These are phyloP conservation scores for Biston betularia DNA, from an alignment of 2,888 invertebrate species.

Conservation along the genomic window DNA sequence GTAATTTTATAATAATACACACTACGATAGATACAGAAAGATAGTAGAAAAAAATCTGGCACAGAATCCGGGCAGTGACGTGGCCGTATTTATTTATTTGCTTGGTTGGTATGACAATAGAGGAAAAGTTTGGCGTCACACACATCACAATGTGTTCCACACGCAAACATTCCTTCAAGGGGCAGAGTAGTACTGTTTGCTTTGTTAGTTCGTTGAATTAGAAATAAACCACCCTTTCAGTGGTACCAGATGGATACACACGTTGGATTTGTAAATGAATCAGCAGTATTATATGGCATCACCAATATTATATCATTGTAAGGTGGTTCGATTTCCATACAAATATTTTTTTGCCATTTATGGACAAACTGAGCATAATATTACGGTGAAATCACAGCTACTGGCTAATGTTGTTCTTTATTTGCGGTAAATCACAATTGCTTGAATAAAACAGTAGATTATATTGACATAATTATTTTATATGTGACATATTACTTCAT, in stretches of 20 bases:
- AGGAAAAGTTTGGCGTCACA: conserved; percentile 34
- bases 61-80: conserved; percentile 34
- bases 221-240: background rate
- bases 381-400: too few species aligned
- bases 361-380: too few species aligned
- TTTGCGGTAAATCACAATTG: too few species aligned
- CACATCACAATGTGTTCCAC: conserved; percentile 9
- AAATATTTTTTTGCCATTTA: too few species aligned
- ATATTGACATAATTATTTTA: too few species aligned
- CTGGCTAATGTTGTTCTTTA: too few species aligned
- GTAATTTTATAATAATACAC: too few species aligned
- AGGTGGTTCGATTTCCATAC: too few species aligned
- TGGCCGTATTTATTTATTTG: conserved; percentile 48
- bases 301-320: too few species aligned
- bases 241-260: background rate
- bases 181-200: background rate
- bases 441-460: too few species aligned
- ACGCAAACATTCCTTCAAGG: background rate
- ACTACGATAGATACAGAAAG: conserved; percentile 49
- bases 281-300: too few species aligned
- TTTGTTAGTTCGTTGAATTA: conserved; percentile 1
- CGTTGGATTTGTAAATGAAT: background rate
- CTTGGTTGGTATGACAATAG: conserved; percentile 46
- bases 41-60: conserved; percentile 50
- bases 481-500: too few species aligned